Percentiles rank a stretch among this genome's conserved stretches.
Conservation (phyloP, 2,888 invertebrate species). For the Dione juno region DNA sequence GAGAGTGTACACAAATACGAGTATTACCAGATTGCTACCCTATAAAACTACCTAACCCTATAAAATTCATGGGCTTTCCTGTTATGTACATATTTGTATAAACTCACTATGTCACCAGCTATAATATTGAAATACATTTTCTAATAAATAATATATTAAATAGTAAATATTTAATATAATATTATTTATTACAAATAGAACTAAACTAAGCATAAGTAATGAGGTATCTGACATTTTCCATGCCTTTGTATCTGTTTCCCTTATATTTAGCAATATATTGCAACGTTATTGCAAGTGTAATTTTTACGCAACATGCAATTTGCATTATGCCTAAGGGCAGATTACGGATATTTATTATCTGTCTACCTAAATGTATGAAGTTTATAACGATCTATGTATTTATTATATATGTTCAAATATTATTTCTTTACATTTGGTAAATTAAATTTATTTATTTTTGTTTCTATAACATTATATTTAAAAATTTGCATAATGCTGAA, state of each 20-base stretch:
- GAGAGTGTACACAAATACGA: no score
- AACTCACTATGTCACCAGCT: no score
- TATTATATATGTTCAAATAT: no score
- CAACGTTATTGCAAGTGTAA: conserved; percentile 8
- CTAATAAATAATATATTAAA: neutral
- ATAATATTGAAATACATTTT: neutral
- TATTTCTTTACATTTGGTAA: no score
- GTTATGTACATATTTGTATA: no score
- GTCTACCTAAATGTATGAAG: conserved; percentile 2
- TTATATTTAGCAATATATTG: conserved; percentile 11
- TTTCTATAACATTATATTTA: no score
- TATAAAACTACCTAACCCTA: no score
- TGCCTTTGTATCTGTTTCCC: conserved; percentile 2
- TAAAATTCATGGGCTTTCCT: no score
- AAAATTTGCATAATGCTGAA: no score
- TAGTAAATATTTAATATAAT: neutral
- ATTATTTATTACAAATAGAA: neutral
- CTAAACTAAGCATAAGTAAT: conserved; percentile 27
- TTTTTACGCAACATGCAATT: conserved; percentile 18
- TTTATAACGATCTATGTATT: neutral
- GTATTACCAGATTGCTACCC: no score
- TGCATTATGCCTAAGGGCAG: conserved; percentile 20
- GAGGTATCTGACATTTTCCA: conserved; percentile 33
- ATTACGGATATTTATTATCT: conserved; percentile 18
- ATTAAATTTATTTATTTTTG: no score